Conservation (phyloP, 2,113 vertebrate species). For the Dromas ardeola region DNA sequence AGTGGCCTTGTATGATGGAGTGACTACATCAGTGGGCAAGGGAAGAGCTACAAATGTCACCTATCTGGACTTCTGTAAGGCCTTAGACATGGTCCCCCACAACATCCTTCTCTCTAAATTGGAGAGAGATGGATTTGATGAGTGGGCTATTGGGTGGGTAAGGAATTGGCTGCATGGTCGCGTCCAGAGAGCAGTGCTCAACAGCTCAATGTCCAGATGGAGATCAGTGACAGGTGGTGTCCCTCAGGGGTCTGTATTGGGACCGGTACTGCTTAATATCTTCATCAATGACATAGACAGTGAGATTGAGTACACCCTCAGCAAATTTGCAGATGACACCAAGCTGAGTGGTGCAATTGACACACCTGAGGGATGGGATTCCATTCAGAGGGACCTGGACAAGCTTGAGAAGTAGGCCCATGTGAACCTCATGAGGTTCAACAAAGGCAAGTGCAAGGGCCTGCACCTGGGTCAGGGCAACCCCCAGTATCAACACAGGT, state of each 20-base stretch:
- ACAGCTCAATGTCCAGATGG: neutral
- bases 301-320: neutral
- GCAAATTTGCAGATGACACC: neutral
- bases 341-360: neutral
- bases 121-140: neutral
- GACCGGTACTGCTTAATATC: neutral
- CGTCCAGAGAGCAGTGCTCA: neutral
- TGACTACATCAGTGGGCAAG: neutral
- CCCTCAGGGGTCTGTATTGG: neutral
- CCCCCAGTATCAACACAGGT: neutral
- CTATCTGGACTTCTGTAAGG: neutral
- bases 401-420: neutral
- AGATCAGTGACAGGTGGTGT: neutral
- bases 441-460: neutral
- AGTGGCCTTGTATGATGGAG: neutral
- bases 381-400: neutral
- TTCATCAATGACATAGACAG: neutral
- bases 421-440: neutral
- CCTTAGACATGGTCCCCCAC: neutral
- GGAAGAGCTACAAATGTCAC: neutral
- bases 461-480: neutral
- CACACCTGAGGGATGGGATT: neutral
- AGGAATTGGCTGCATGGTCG: neutral
- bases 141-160: neutral
- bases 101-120: neutral